These are phyloP conservation scores for Holocentrus rufus DNA, from an alignment of 2,797 vertebrate species.

Conservation along the genomic window DNA sequence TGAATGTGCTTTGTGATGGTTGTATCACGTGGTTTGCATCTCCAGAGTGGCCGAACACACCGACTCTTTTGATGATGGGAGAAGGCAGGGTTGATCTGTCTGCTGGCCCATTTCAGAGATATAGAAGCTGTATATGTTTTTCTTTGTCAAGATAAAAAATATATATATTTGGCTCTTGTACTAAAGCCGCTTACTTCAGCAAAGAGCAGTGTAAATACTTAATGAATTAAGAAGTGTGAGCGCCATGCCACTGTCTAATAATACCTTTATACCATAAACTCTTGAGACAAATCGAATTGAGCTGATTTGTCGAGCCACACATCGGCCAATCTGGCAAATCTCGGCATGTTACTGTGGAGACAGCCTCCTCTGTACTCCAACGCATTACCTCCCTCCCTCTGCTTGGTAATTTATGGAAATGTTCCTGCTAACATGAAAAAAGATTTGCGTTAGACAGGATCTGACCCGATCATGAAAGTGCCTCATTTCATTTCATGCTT, in stretches of 20 bases:
- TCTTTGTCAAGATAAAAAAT: not conserved
- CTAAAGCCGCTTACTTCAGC: not conserved
- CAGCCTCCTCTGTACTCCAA: slow-evolving; percentile 48
- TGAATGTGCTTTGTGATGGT: slow-evolving; percentile 44
- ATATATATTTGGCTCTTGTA: too few species aligned
- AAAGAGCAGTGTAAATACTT: not conserved
- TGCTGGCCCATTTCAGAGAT: not conserved
- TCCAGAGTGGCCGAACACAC: not conserved
- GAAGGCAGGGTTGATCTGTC: not conserved
- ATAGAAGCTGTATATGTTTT: not conserved
- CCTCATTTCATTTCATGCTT: slow-evolving; percentile 64
- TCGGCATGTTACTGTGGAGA: slow-evolving; percentile 48
- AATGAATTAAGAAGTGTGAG: not conserved
- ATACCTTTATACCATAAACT: slow-evolving; percentile 35
- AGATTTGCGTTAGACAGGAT: slow-evolving; percentile 51
- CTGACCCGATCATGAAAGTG: slow-evolving; percentile 56
- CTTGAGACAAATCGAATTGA: slow-evolving; percentile 39
- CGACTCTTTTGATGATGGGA: not conserved
- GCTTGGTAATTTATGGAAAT: slow-evolving; percentile 54
- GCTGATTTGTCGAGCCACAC: slow-evolving; percentile 37
- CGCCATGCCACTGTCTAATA: slow-evolving; percentile 24
- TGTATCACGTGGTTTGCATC: slow-evolving; percentile 39
- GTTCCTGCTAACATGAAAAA: slow-evolving; percentile 33
- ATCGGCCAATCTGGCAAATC: slow-evolving; percentile 41
- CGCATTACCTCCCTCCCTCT: slow-evolving; percentile 35